Evolutionary conservation across 2,797 vertebrate genomes (phyloP).

Genomic region (Malurus leucopterus): DNA sequence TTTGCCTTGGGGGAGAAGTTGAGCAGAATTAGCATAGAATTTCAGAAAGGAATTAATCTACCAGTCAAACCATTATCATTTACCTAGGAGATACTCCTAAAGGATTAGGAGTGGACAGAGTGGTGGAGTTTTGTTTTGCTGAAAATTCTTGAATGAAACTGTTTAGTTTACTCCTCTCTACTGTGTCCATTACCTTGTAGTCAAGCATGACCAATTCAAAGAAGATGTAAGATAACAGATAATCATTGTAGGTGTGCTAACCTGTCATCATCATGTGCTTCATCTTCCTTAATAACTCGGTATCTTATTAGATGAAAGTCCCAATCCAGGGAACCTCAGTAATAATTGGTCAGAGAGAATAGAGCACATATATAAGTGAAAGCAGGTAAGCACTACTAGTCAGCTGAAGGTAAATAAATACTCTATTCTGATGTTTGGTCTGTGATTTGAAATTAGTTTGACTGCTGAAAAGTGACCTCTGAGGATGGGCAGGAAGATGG

Average conservation of each 20-base stretch:
- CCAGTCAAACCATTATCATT: background rate
- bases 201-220: background rate
- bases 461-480: background rate
- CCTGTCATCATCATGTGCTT: background rate
- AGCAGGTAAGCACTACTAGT: background rate
- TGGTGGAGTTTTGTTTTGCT: background rate
- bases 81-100: background rate
- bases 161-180: background rate
- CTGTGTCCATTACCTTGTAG: background rate
- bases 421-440: background rate
- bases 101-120: background rate
- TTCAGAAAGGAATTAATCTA: slow-evolving; percentile 9
- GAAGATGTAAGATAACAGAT: background rate
- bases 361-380: background rate
- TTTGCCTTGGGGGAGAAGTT: slow-evolving; percentile 35
- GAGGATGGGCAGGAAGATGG: background rate
- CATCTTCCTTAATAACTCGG: background rate
- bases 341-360: background rate
- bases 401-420: background rate
- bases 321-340: background rate
- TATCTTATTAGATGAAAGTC: background rate
- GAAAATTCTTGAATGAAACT: background rate
- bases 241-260: background rate
- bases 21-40: background rate
- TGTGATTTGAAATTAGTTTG: background rate